Base-by-base conservation (phyloP, 23 tunicate genomes). In the Ciona savignyi region DNA sequence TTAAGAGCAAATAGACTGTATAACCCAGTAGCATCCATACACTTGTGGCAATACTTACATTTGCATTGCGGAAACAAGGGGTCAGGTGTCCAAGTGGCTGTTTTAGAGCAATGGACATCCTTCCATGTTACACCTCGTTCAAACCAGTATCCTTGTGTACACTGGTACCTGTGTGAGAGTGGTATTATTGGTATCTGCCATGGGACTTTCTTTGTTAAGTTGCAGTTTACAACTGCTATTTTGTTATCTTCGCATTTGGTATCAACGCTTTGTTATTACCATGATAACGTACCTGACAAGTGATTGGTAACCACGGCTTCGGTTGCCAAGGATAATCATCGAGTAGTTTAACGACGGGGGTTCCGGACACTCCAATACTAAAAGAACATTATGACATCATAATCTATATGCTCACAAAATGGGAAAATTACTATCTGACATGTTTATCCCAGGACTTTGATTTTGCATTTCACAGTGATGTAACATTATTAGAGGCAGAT, bases 211-310 rank as follows among this genome's bases (percentile, higher is more conserved):
- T n/a, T n/a, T n/a, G n/a, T n/a, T n/a, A n/a, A n/a, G n/a, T n/a
- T n/a, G n/a, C n/a, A n/a, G n/a, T n/a, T n/a, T n/a, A n/a, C n/a
- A n/a, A n/a, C n/a, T n/a, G n/a, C n/a, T n/a, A n/a, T n/a, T n/a
- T n/a, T n/a, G n/a, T n/a, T 70, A 65, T 15, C 95, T 86, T 11
- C 86, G 95, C 42, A 64, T 78, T 23, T 42, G 56, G 15, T 42
- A 15, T 42, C 56, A 42, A 6, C 56, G 15, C 15, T 42, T 6
- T 42, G 56, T 6, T 42, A 15, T 42, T 15, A 42, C 15, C 56
- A 15, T 15, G 15, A 6, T 9, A 6, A 42, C 56, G 56, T 15
- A 42, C 56, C 56, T 42, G 56, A 42, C 56, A 42, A 42, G 11
- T 6, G 56, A 9, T 15, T 42, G 9, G 56, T 42, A 42, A 42